Conservation (phyloP, 2,888 invertebrate genomes). For the Leptopterna dolabrata region DNA sequence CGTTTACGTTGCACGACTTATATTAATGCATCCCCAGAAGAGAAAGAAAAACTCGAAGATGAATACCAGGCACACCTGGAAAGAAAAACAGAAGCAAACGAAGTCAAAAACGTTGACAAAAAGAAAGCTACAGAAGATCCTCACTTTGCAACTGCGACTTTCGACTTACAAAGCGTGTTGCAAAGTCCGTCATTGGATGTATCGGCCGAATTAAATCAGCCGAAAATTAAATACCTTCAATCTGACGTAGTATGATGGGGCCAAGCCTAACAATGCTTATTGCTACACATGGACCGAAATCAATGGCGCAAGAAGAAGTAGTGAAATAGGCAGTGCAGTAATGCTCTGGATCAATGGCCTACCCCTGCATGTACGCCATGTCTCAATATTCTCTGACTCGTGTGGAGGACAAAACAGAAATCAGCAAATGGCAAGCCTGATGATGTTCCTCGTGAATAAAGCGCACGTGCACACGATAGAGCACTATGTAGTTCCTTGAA, state of each 20-base stretch:
- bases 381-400: neutral
- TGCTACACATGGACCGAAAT: constrained; percentile 64
- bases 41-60: no score
- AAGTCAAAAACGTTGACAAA: constrained; percentile 58
- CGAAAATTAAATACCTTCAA: constrained; percentile 64
- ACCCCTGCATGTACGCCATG: neutral
- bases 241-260: constrained; percentile 65
- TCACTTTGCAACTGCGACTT: constrained; percentile 63
- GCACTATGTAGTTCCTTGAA: neutral
- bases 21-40: neutral
- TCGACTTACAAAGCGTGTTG: constrained; percentile 64
- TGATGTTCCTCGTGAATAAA: neutral
- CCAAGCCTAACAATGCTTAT: constrained; percentile 62
- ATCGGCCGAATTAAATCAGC: constrained; percentile 63
- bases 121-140: constrained; percentile 60
- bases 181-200: constrained; percentile 64
- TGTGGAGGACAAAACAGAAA: neutral
- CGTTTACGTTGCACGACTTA: neutral
- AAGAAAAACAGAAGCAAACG: constrained; percentile 60
- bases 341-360: constrained; percentile 59
- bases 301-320: constrained; percentile 63
- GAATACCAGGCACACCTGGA: no score
- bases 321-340: constrained; percentile 63
- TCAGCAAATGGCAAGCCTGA: constrained; percentile 1
- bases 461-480: neutral